Percentiles rank a stretch among this genome's conserved stretches.
These are phyloP conservation scores for Cossypha caffra DNA, from an alignment of 2,797 vertebrate species.

Conservation along the genomic window DNA sequence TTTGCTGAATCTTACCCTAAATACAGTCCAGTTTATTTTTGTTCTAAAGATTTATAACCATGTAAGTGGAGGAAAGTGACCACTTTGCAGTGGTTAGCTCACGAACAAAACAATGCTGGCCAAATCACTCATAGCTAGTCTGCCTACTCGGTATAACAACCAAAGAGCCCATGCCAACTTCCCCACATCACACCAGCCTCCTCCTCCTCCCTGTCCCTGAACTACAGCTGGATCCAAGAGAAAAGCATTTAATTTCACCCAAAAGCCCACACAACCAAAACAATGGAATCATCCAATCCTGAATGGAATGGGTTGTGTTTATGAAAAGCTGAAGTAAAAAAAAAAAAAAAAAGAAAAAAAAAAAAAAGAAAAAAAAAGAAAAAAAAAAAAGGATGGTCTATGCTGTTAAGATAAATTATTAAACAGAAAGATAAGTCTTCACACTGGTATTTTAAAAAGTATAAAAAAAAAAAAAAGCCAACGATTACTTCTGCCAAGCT, in stretches of 20 bases:
- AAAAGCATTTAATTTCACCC: neutral
- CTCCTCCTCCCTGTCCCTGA: neutral
- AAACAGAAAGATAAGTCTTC: constrained; percentile 41
- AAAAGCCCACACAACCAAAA: neutral
- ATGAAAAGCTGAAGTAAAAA: neutral
- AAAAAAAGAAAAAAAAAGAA: no score
- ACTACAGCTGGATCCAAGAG: neutral
- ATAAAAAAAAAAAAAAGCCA: neutral
- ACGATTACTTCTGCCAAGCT: constrained; percentile 59
- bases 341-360: no score
- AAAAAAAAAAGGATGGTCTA: neutral
- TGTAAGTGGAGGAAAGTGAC: neutral
- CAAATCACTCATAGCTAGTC: neutral
- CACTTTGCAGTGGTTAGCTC: neutral
- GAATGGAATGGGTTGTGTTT: neutral
- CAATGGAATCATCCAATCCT: constrained; percentile 1
- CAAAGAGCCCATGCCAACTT: neutral
- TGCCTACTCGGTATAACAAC: neutral
- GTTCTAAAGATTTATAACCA: neutral
- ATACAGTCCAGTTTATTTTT: neutral
- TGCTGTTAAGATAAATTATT: constrained; percentile 8
- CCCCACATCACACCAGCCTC: neutral
- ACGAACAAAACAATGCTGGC: neutral
- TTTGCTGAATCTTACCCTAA: neutral
- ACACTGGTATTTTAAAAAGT: neutral